Conservation (phyloP, 1,140 invertebrate species). For the Caenorhabditis inopinata region DNA sequence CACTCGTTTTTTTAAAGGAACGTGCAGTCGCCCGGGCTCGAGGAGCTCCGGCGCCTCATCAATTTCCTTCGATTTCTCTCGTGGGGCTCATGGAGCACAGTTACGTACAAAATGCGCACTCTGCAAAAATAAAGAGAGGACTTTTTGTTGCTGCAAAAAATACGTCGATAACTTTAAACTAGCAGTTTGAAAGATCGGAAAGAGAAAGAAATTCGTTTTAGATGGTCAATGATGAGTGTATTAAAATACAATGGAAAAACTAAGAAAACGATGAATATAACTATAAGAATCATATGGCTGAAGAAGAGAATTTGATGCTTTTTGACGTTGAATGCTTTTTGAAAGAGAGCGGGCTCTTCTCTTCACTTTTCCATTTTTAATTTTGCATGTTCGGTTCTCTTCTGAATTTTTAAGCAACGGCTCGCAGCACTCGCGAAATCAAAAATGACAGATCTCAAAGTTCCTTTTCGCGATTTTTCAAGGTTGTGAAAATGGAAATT, state of each 20-base stretch:
- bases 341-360: neutral
- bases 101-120: neutral
- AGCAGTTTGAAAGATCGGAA: neutral
- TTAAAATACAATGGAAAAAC: neutral
- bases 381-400: neutral
- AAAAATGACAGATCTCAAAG: no score
- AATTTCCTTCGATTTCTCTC: constrained; percentile 10
- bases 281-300: neutral
- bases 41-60: neutral
- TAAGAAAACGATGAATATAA: neutral
- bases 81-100: constrained; percentile 11
- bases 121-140: no score
- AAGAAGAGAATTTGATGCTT: neutral
- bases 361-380: neutral
- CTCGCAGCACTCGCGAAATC: no score
- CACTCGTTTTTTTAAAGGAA: constrained; percentile 9
- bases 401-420: neutral
- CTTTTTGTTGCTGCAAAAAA: neutral
- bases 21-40: constrained; percentile 5
- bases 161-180: neutral
- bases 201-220: neutral
- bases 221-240: constrained; percentile 8
- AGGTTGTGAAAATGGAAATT: no score
- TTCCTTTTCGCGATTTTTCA: no score
- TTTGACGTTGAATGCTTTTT: constrained; percentile 1